A percentile compares a stretch with the other conserved stretches of the same genome.
Evolutionary conservation across 2,113 vertebrate species (phyloP).

Genomic region (Oceanites oceanicus): DNA sequence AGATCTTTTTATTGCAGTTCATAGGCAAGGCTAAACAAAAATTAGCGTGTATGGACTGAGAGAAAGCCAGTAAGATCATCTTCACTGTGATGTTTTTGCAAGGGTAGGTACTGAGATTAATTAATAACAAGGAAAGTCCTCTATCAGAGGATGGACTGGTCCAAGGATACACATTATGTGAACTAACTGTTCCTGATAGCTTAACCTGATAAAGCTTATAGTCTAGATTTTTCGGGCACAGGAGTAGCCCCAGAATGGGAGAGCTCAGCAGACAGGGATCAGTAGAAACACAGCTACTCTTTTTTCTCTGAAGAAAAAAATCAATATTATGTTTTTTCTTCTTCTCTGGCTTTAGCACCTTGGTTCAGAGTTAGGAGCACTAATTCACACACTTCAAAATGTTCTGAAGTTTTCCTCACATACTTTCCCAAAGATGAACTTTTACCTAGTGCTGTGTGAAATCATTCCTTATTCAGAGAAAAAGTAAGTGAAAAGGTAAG

Average conservation of each 20-base stretch:
- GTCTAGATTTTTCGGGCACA: not conserved
- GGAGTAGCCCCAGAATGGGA: not conserved
- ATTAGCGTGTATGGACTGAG: not conserved
- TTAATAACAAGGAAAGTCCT: not conserved
- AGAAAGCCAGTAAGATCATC: not conserved
- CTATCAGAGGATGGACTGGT: not conserved
- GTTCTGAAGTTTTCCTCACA: slow-evolving; percentile 19
- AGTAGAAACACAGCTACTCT: not conserved
- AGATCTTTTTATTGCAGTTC: not conserved
- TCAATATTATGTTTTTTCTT: not conserved
- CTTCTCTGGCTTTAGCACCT: not conserved
- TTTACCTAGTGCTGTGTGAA: not conserved
- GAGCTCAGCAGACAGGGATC: not conserved
- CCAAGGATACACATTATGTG: not conserved
- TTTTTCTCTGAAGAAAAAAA: slow-evolving; percentile 40
- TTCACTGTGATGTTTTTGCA: not conserved
- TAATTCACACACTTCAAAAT: slow-evolving; percentile 30
- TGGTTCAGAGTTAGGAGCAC: not conserved
- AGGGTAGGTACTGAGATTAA: not conserved
- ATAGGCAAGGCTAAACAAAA: not conserved
- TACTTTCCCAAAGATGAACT: slow-evolving; percentile 29
- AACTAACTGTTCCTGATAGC: not conserved
- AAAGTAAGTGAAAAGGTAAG: not conserved
- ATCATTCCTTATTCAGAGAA: not conserved
- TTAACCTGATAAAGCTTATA: not conserved